Base-by-base conservation (phyloP, 2,797 vertebrate species). In the Taeniopygia guttata region DNA sequence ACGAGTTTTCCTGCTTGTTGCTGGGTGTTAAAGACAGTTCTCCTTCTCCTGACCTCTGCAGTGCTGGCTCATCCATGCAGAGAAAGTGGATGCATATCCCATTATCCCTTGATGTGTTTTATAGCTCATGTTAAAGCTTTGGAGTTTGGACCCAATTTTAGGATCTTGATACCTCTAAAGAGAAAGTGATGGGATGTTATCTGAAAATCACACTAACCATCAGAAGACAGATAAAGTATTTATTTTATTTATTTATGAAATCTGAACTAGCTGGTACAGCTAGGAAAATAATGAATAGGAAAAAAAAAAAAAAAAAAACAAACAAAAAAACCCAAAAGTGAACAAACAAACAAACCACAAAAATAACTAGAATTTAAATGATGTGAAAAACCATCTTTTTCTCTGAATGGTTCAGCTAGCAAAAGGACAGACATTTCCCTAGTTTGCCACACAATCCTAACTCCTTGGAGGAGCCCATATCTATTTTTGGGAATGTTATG, bases 1-100 rank as follows among this genome's bases (percentile, higher is more conserved):
- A 49, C 0, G 13, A 69, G 26, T 30, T 85, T 87, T 91, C n/a
- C 85, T 68, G 72, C 59, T 84, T 51, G 30, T 45, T 86, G 25
- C 66, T 74, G 66, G 70, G 54, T 93, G 32, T 93, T 89, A 55
- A 66, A 94, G 93, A 55, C 76, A 58, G 64, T 48, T 96, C 87
- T 96, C 95, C 96, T 96, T 94, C 93, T 88, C 68, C 82, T 75
- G 93, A 96, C 95, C 96, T 94, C 89, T 69, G 82, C 5, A 0
- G 58, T 11, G 21, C 17, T 4, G 36, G 95, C 85, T 96, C 79
- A 75, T 80, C 93, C 94, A 90, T 96, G 96, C 89, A 93, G 95
- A 90, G 94, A 94, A 78, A 91, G 94, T 84, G 73, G 84, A 94
- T 91, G 93, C 82, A 73, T 45, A 94, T 94, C 76, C 73, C 87